phyloP scores from a whole-genome alignment of 1,140 invertebrate genomes.

The Probaryconus sp. region DNA sequence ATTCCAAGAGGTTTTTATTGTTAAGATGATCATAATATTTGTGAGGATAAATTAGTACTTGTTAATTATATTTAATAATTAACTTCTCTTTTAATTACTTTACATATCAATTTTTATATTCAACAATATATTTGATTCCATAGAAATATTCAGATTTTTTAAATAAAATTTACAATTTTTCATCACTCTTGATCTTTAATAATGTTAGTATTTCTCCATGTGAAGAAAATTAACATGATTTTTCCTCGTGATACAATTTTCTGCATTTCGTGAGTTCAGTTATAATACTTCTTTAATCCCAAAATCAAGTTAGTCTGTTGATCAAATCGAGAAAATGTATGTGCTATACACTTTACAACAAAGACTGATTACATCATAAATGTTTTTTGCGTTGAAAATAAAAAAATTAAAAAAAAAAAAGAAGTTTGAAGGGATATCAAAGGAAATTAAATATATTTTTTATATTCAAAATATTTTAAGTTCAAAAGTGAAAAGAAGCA shows the following conservation, averaged over 20 bases:
- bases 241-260: constrained; percentile 25
- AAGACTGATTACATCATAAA: constrained; percentile 60
- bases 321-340: constrained; percentile 32
- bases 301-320: constrained; percentile 38
- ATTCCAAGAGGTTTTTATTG: neutral
- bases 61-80: too few relatives aligned
- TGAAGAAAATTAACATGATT: too few relatives aligned
- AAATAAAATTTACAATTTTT: too few relatives aligned
- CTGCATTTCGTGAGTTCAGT: constrained; percentile 1
- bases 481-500: constrained; percentile 9
- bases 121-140: too few relatives aligned
- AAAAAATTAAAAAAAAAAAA: too few relatives aligned
- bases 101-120: too few relatives aligned
- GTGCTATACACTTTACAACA: constrained; percentile 13
- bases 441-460: constrained; percentile 39
- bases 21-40: too few relatives aligned
- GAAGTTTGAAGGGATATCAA: constrained; percentile 26
- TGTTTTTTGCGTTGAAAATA: constrained; percentile 34
- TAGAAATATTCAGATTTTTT: too few relatives aligned
- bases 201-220: too few relatives aligned
- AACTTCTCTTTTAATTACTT: too few relatives aligned
- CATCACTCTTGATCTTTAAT: too few relatives aligned
- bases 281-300: constrained; percentile 3
- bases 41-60: too few relatives aligned
- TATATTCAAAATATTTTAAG: constrained; percentile 27